Conservation (phyloP, 2,888 invertebrate species). For the Sarcophaga variegata region DNA sequence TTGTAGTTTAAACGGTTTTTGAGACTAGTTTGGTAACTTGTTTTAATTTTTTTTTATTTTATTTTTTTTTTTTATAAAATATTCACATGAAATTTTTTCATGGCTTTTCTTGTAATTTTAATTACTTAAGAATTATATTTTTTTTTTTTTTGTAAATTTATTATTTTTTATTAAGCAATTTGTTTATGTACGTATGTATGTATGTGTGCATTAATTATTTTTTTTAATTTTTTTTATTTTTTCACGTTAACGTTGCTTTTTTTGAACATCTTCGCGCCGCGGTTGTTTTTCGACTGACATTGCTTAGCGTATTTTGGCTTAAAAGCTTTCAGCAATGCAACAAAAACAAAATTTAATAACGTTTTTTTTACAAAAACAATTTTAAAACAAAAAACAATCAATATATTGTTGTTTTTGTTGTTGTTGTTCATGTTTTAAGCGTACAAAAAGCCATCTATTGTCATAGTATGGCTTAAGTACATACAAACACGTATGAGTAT, state of each 20-base stretch:
- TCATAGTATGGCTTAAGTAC: conserved; percentile 69
- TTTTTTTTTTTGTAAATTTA: not conserved
- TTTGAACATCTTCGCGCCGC: conserved; percentile 70
- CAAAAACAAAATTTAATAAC: conserved; percentile 31
- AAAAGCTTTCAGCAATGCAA: conserved; percentile 62
- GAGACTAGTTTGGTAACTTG: conserved; percentile 62
- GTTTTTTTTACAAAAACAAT: conserved; percentile 22
- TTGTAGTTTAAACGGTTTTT: conserved; percentile 18
- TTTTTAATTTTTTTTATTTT: conserved; percentile 36
- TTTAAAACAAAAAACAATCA: conserved; percentile 49
- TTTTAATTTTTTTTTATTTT: conserved; percentile 10
- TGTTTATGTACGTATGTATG: not conserved
- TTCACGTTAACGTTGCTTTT: conserved; percentile 49
- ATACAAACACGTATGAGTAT: conserved; percentile 11
- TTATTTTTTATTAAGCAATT: not conserved
- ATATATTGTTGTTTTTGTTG: conserved; percentile 57
- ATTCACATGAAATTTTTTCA: not conserved
- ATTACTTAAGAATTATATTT: conserved; percentile 5
- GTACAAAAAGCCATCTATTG: conserved; percentile 46
- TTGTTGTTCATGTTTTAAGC: conserved; percentile 34
- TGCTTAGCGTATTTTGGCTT: conserved; percentile 60
- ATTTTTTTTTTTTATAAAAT: conserved; percentile 18
- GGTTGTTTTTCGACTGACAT: conserved; percentile 70
- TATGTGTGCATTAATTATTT: conserved; percentile 1
- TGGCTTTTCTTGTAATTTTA: no score